phyloP scores from a whole-genome alignment of 2,113 vertebrate species.

The Ammodytes marinus region DNA sequence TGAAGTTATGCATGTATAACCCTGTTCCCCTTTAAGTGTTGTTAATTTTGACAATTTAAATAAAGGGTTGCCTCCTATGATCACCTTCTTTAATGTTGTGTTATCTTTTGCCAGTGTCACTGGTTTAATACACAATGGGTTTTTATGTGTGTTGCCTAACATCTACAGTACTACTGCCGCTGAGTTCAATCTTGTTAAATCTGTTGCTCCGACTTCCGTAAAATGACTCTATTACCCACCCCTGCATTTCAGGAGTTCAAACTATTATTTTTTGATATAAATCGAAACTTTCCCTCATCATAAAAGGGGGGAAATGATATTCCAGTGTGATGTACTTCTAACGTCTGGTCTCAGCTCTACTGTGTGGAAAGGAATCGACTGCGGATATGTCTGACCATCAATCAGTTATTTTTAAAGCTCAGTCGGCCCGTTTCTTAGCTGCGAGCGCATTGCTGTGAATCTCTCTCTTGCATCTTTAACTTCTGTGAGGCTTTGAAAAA shows the following conservation, averaged over 20 bases:
- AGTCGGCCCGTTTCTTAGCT: slow-evolving; percentile 8
- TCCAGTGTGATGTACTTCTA: slow-evolving; percentile 2
- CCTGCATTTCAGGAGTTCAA: slow-evolving; percentile 1
- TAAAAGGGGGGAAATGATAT: background rate
- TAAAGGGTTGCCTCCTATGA: no score
- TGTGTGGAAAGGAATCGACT: slow-evolving; percentile 15
- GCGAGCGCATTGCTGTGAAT: background rate
- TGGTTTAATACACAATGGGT: background rate
- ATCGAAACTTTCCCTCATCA: background rate
- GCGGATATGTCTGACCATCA: slow-evolving; percentile 41
- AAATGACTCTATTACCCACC: background rate
- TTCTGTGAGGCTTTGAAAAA: slow-evolving; percentile 61
- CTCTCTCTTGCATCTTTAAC: slow-evolving; percentile 63
- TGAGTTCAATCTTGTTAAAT: slow-evolving; percentile 28
- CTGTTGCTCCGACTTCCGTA: slow-evolving; percentile 7
- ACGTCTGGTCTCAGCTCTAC: slow-evolving; percentile 25
- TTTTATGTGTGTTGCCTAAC: background rate
- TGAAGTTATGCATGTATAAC: background rate
- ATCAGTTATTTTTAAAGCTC: slow-evolving; percentile 49
- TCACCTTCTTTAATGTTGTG: background rate
- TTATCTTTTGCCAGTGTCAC: background rate
- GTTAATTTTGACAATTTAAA: no score
- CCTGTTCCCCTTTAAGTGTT: no score
- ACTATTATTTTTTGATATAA: background rate
- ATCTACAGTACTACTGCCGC: background rate